Percentiles rank a stretch among this genome's conserved stretches.
phyloP scores from a whole-genome alignment of 2,888 invertebrate genomes.

The Pedicia rivosa region DNA sequence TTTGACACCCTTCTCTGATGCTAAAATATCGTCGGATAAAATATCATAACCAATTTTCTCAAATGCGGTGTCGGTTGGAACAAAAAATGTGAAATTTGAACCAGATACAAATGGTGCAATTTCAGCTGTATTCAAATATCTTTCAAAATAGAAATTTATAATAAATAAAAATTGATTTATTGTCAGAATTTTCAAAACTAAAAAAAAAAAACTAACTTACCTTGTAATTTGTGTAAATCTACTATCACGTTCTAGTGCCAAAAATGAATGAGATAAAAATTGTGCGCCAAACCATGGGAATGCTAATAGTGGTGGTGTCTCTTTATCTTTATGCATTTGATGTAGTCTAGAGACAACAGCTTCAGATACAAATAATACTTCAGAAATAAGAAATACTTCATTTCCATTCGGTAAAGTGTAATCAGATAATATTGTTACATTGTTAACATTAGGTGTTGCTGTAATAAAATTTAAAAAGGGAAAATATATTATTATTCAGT shows the following conservation, averaged over 20 bases:
- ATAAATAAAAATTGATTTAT: neutral
- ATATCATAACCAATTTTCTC: conserved; percentile 39
- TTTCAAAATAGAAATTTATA: conserved; percentile 9
- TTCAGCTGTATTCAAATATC: conserved; percentile 44
- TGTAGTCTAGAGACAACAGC: conserved; percentile 42
- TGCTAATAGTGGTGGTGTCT: conserved; percentile 44
- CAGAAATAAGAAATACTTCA: conserved; percentile 42
- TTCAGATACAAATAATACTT: conserved; percentile 45
- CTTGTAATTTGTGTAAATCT: conserved; percentile 39
- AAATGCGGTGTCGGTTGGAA: conserved; percentile 50
- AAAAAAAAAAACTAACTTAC: conserved; percentile 13
- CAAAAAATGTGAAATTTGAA: conserved; percentile 52
- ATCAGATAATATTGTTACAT: conserved; percentile 40
- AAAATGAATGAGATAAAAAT: conserved; percentile 43
- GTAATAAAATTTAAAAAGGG: conserved; percentile 14
- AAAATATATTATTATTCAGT: conserved; percentile 3
- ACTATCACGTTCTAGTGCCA: conserved; percentile 39
- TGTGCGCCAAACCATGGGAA: conserved; percentile 50
- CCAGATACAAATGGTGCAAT: conserved; percentile 43
- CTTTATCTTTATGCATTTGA: conserved; percentile 43
- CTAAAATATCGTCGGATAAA: conserved; percentile 37
- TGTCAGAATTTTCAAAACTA: neutral
- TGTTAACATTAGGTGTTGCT: conserved; percentile 39
- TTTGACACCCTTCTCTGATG: conserved; percentile 38
- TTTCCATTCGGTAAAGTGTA: conserved; percentile 44